These are phyloP conservation scores for Potorous gilbertii DNA, from an alignment of 2,797 vertebrate species.

Conservation along the genomic window DNA sequence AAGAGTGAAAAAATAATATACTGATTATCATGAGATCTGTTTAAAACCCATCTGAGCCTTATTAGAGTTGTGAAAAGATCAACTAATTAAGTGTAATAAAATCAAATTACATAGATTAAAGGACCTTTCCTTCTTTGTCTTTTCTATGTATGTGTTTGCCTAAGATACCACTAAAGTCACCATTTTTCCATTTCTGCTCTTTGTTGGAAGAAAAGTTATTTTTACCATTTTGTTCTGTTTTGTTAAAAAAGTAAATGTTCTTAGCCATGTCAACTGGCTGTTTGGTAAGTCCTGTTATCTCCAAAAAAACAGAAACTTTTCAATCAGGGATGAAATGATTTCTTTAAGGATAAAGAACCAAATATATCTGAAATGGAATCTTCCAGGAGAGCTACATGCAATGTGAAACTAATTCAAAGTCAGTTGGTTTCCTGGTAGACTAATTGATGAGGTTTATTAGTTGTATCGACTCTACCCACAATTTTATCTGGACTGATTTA, in stretches of 20 bases:
- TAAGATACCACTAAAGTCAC: neutral
- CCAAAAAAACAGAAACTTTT: constrained; percentile 59
- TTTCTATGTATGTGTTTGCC: neutral
- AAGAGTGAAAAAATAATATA: constrained; percentile 1
- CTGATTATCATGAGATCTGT: neutral
- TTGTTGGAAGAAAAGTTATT: neutral
- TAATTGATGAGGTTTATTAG: neutral
- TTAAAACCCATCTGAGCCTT: neutral
- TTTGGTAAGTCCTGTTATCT: constrained; percentile 62
- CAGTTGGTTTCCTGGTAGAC: neutral
- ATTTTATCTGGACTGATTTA: neutral
- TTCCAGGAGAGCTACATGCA: constrained; percentile 50
- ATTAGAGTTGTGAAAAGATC: neutral
- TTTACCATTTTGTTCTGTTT: constrained; percentile 4
- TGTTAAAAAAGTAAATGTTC: constrained; percentile 25
- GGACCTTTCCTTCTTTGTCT: neutral
- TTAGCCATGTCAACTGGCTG: constrained; percentile 7
- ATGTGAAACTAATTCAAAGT: constrained; percentile 26
- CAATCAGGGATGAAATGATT: constrained; percentile 63
- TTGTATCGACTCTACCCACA: neutral
- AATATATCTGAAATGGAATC: constrained; percentile 65
- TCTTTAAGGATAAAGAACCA: constrained; percentile 62
- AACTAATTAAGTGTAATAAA: neutral
- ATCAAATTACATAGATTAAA: neutral
- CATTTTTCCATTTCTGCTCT: constrained; percentile 8